Evolutionary conservation across 1,140 invertebrate species (phyloP).

Genomic region (Bombus balteatus): DNA sequence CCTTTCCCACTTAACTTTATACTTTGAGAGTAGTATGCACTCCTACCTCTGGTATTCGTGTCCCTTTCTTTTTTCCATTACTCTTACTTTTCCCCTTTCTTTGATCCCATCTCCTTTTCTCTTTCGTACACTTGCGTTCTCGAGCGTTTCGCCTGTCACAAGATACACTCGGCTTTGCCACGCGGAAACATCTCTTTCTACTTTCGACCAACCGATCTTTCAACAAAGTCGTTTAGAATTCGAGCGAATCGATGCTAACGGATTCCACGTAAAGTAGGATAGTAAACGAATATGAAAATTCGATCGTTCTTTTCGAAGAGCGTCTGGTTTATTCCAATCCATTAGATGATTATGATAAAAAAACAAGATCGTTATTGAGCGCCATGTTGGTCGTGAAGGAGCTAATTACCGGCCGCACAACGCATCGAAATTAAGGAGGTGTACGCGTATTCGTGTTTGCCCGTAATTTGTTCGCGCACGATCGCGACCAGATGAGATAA

Average conservation of each 20-base stretch:
- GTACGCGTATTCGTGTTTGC: conserved; percentile 7
- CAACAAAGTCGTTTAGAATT: conserved; percentile 42
- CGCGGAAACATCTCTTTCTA: no score
- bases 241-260: not conserved
- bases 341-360: conserved; percentile 25
- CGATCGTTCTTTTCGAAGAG: not conserved
- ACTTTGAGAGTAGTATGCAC: conserved; percentile 68
- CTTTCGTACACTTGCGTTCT: not conserved
- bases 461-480: conserved; percentile 17
- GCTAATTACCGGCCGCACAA: conserved; percentile 29
- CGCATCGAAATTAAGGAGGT: conserved; percentile 25
- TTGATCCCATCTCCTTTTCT: not conserved
- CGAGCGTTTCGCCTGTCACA: conserved; percentile 16
- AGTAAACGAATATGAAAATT: not conserved
- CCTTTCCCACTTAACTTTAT: conserved; percentile 81
- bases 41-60: conserved; percentile 44
- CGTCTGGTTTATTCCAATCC: not conserved
- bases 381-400: not conserved
- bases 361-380: conserved; percentile 33
- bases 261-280: not conserved
- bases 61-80: not conserved
- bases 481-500: not conserved
- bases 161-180: not conserved
- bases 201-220: no score
- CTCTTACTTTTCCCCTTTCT: conserved; percentile 20